Evolutionary conservation across 2,888 invertebrate genomes (phyloP).

Genomic region (Conus canariensis): DNA sequence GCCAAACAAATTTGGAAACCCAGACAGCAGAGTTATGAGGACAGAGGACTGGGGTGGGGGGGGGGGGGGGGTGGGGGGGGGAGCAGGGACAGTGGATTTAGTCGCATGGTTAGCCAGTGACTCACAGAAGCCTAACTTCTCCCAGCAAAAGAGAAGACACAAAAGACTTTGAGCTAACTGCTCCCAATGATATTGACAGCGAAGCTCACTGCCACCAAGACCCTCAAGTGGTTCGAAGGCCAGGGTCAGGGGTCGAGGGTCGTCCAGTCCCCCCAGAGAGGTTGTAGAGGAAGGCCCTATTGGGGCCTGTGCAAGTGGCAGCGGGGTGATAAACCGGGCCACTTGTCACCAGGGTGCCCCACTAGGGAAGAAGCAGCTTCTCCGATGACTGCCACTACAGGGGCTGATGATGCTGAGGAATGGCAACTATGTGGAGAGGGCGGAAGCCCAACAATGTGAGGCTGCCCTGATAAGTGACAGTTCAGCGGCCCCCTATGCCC

Average conservation of each 20-base stretch:
- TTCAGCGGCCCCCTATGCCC: too few relatives aligned
- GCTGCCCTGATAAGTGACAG: neutral
- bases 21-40: too few relatives aligned
- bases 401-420: neutral
- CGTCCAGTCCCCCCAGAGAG: neutral
- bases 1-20: too few relatives aligned
- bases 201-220: neutral
- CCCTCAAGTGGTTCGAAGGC: neutral
- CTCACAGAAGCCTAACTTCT: too few relatives aligned
- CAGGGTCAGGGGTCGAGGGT: conserved; percentile 5
- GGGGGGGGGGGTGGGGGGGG: too few relatives aligned
- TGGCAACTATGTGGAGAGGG: conserved; percentile 9
- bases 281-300: neutral
- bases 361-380: too few relatives aligned
- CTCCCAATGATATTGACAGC: neutral
- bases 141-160: too few relatives aligned
- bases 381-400: too few relatives aligned
- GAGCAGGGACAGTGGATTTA: too few relatives aligned
- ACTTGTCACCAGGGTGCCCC: neutral
- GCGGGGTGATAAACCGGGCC: neutral
- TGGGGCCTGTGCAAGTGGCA: neutral
- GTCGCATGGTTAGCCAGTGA: too few relatives aligned
- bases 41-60: too few relatives aligned
- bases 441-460: conserved; percentile 5
- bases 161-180: neutral